Evolutionary conservation across 2,888 invertebrate genomes (phyloP), one percentile per base, ranked within the genome.

Genomic region (Synanthedon andrenaeformis): DNA sequence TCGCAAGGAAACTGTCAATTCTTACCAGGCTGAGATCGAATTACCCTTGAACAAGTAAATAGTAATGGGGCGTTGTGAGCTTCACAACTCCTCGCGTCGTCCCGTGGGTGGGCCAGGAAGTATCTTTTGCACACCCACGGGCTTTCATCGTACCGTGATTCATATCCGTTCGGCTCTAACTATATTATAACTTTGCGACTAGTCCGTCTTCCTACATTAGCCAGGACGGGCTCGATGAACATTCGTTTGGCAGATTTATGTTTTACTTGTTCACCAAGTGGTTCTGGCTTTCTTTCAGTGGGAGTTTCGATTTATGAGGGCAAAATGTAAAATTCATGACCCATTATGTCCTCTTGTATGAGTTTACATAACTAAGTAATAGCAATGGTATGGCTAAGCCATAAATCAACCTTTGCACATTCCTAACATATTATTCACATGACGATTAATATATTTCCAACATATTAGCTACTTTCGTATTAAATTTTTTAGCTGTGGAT

Each of bases 91-190:
- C 45, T 45, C 45, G 45, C 45, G 4, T 45, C 45, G 6, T 45
- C 45, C 45, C 64, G 85, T 85, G 81, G 84, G 85, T 79, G 82
- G 80, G 74, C 79, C 73, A 79, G 84, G 84, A 85, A 85, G 77
- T 76, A 65, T 69, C 67, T 65, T 19, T 62, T 61, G 64, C 63
- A 71, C 82, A 76, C 86, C 85, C 82, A 86, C 85, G 65, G 64
- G 64, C 76, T 76, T 79, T 84, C 83, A 82, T 78, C 81, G 76
- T 62, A 53, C 59, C 57, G 62, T 84, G 84, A 86, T 82, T 84
- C 82, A 85, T 80, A 70, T 65, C 66, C 66, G 52, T 58, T 52
- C 41, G 28, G 60, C 64, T 63, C 62, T 60, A 63, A 61, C 63
- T 67, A 63, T 65, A 66, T 41, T 28, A n/a, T n/a, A 35, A 41